phyloP scores from a whole-genome alignment of 2,888 invertebrate species.

The Laspeyria flexula region DNA sequence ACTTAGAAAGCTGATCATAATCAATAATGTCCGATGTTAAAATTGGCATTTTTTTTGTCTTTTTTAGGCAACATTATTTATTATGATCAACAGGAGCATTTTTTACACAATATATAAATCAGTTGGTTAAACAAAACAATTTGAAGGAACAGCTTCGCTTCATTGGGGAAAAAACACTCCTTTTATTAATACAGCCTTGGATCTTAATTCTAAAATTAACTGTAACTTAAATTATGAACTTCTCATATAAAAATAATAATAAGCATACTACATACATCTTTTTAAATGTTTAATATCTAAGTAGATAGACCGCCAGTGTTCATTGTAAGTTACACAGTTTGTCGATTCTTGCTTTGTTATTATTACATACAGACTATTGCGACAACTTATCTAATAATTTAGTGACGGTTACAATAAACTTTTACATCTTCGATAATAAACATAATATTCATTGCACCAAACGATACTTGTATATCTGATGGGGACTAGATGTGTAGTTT shows the following conservation, averaged over 20 bases:
- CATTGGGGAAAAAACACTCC: conserved; percentile 76
- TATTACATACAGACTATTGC: conserved; percentile 38
- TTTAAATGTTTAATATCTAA: conserved; percentile 79
- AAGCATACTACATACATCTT: conserved; percentile 68
- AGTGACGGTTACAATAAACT: conserved; percentile 30
- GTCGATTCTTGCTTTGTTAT: conserved; percentile 34
- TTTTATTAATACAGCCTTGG: conserved; percentile 83
- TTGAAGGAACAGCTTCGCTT: conserved; percentile 51
- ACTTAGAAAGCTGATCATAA: conserved; percentile 69
- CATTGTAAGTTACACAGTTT: conserved; percentile 53
- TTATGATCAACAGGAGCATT: conserved; percentile 72
- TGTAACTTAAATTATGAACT: conserved; percentile 81
- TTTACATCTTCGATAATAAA: conserved; percentile 21
- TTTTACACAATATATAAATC: conserved; percentile 65
- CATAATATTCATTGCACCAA: conserved; percentile 47
- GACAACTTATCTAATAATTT: conserved; percentile 29
- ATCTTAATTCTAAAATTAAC: conserved; percentile 80
- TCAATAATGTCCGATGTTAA: conserved; percentile 55
- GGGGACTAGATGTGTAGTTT: conserved; percentile 49
- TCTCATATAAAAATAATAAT: conserved; percentile 83
- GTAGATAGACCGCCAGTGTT: conserved; percentile 81
- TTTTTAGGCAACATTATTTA: conserved; percentile 55
- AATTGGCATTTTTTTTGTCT: conserved; percentile 51
- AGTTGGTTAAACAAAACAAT: conserved; percentile 58
- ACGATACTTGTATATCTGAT: conserved; percentile 36